Evolutionary conservation across 2,888 invertebrate genomes (phyloP), one percentile per base, ranked within the genome.

Genomic region (Tenthredo livida): DNA sequence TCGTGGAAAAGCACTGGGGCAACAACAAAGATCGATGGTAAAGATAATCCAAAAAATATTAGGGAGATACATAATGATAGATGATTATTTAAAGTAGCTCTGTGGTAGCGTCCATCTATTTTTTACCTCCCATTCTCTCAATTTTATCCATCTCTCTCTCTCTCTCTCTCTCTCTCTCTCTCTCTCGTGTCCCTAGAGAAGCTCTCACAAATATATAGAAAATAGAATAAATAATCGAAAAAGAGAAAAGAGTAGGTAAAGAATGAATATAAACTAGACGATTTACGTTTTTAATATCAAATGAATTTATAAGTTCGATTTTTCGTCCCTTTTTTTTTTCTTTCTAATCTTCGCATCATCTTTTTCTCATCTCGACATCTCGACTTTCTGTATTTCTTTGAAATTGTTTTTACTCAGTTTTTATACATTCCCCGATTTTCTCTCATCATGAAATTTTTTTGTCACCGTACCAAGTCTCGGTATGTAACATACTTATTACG

Each of bases 61-160:
- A 67, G 67, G 67, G 7, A 47, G 47, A 67, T 82, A 80, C 54
- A 43, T 85, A 85, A 85, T 85, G 85, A 85, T 85, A 82, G 85
- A 85, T 85, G 77, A 85, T 85, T 85, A 70, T 85, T 85, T 85
- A 70, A 85, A 85, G 82, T 85, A 84, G 65, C 61, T 61, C 70
- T 50, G 33, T 33, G 21, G 65, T 67, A 43, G 43, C 37, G 40
- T 84, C 84, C 40, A 73, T 84, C 58, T 37, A 65, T 82, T 65
- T 50, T 75, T 75, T 50, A 43, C 40, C 25, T 67, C 15, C 33
- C 67, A 15, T 67, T 67, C 6, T 25, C 33, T 33, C 67, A 67
- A 67, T 67, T 33, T 17, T 29, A 12, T 67, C 67, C 33, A 21
- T 29, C 70, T 54, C n/a, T 54, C 50, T 15, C 50, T 78, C 25